Evolutionary conservation across 2,888 invertebrate species (phyloP).

Genomic region (Rhingia rostrata): DNA sequence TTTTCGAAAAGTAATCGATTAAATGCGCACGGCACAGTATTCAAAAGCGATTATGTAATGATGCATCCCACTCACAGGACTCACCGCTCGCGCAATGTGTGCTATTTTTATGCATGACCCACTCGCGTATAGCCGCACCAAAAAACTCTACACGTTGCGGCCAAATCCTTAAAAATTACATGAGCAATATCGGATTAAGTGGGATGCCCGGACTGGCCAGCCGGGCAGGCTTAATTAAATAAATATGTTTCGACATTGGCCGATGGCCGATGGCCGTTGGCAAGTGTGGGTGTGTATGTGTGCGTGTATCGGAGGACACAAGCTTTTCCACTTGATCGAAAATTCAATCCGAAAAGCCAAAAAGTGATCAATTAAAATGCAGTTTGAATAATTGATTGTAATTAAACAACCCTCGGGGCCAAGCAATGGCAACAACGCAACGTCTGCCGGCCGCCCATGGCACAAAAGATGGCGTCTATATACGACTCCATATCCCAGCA

Average conservation of each 20-base stretch:
- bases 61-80: background rate
- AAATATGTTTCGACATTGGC: slow-evolving; percentile 66
- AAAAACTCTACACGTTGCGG: slow-evolving; percentile 23
- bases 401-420: slow-evolving; percentile 78
- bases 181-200: slow-evolving; percentile 70
- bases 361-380: slow-evolving; percentile 82
- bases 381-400: slow-evolving; percentile 83
- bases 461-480: slow-evolving; percentile 67
- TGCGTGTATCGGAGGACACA: slow-evolving; percentile 14
- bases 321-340: slow-evolving; percentile 75
- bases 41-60: slow-evolving; percentile 38
- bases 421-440: slow-evolving; percentile 67
- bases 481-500: slow-evolving; percentile 15
- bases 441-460: slow-evolving; percentile 37
- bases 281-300: background rate
- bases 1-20: slow-evolving; percentile 67
- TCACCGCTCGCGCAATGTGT: background rate
- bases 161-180: slow-evolving; percentile 71
- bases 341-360: slow-evolving; percentile 78
- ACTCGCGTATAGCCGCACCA: slow-evolving; percentile 3
- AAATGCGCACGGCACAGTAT: slow-evolving; percentile 32
- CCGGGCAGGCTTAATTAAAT: slow-evolving; percentile 63
- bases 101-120: slow-evolving; percentile 38
- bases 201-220: slow-evolving; percentile 12
- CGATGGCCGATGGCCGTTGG: background rate